Evolutionary conservation across 2,888 invertebrate species (phyloP).

Genomic region (Xanthorhoe spadicearia): DNA sequence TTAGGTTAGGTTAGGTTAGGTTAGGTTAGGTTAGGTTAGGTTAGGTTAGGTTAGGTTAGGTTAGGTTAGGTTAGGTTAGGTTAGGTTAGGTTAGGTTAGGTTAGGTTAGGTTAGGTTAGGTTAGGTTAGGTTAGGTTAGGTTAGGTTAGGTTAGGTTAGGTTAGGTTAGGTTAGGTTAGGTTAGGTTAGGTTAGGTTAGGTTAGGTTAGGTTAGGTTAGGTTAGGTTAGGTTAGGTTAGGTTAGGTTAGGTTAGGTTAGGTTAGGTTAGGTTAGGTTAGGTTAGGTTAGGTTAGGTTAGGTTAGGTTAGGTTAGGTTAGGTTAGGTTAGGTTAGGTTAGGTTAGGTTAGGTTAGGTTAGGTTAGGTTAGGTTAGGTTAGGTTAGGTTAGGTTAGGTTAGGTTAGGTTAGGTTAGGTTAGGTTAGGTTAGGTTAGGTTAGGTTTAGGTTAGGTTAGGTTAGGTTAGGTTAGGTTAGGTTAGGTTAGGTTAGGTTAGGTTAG

Average conservation of each 20-base stretch:
- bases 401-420: too few relatives aligned
- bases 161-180: conserved; percentile 26
- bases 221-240: conserved; percentile 40
- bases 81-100: conserved; percentile 38
- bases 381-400: too few relatives aligned
- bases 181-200: conserved; percentile 36
- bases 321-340: too few relatives aligned
- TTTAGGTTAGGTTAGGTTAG: too few relatives aligned
- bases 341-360: too few relatives aligned
- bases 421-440: too few relatives aligned
- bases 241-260: background rate
- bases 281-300: too few relatives aligned
- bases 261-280: too few relatives aligned
- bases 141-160: conserved; percentile 38
- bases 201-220: conserved; percentile 40
- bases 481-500: too few relatives aligned
- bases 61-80: conserved; percentile 40
- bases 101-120: conserved; percentile 41
- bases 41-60: conserved; percentile 44
- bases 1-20: conserved; percentile 33
- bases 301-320: too few relatives aligned
- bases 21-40: conserved; percentile 44
- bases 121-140: conserved; percentile 39
- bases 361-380: too few relatives aligned
- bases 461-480: too few relatives aligned